These are phyloP conservation scores for Choloepus hoffmanni DNA, from an alignment of 2,113 vertebrate genomes.

Conservation along the genomic window DNA sequence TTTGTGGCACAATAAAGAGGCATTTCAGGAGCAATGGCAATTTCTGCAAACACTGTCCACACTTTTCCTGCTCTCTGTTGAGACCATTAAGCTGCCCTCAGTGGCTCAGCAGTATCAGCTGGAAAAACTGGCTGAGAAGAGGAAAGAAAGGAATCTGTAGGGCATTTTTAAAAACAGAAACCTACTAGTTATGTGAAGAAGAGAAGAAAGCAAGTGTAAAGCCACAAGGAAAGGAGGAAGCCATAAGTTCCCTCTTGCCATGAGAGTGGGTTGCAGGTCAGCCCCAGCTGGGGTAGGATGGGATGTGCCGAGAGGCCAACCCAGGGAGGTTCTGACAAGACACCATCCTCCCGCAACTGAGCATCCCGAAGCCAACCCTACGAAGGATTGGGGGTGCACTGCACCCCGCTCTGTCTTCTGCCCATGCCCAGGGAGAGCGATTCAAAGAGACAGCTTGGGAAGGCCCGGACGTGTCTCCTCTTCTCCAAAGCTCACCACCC, in stretches of 20 bases:
- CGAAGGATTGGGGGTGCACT: neutral
- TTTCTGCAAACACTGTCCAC: neutral
- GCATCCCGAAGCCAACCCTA: neutral
- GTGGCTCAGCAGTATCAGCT: neutral
- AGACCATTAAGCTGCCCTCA: neutral
- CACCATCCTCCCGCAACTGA: neutral
- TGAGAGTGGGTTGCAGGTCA: neutral
- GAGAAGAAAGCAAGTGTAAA: neutral
- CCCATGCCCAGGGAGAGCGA: neutral
- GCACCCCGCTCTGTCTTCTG: neutral
- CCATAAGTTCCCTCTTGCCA: neutral
- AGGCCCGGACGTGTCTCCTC: neutral
- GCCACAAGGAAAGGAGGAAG: neutral
- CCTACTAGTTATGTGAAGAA: neutral
- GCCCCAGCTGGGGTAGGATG: neutral
- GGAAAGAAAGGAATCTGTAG: constrained; percentile 9
- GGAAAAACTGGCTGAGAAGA: neutral
- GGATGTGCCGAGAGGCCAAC: neutral
- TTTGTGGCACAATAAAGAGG: neutral
- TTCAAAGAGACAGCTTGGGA: neutral
- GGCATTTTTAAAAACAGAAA: neutral
- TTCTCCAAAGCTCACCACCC: neutral
- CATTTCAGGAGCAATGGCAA: neutral
- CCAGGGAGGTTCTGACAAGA: neutral
- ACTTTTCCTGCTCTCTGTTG: neutral